Base-by-base conservation (phyloP, 1,140 invertebrate genomes). In the Meteorus sp. region DNA sequence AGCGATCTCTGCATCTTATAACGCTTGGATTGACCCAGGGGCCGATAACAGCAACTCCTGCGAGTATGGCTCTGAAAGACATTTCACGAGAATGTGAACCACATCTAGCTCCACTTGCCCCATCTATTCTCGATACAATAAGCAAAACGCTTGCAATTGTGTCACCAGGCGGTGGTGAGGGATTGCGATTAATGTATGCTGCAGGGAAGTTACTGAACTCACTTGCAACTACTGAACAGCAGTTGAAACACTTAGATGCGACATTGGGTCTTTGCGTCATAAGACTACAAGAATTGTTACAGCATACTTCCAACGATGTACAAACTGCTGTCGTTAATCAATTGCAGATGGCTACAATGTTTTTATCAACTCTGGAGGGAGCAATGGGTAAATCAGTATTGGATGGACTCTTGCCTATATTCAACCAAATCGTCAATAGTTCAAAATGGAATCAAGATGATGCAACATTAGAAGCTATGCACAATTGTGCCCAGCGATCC, bases 41-140 rank as follows among this genome's bases (percentile, higher is more conserved):
- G 2, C 75, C 85, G 0, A 84, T 89, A 13, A 85, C 91, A n/a
- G 84, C 89, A 1, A 83, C 86, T 1, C 83, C 86, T 51, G 92
- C 93, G 0, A 94, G 93, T 8, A 86, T 95, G 75, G 92, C 94
- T 2, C 79, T 96, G 0, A 93, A 93, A 70, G 93, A 95, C 65
- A 84, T 96, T 19, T 88, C 89, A 2, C 79, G 87, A 15, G 92
- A 94, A 70, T 94, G 92, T 71, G 83, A 85, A 56, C 71, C 83
- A 3, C 84, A 87, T 68, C 79, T 96, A 19, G 81, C 84, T 39
- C 88, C 89, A 0, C 89, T 88, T 63, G 88, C 89, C 0, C 84
- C 74, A 1, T 69, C 74, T 6, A 71, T 80, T 5, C 61, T 80
- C 0, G 72, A 73, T 5, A 77, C 69, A 0, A 75, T 79, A 1